Evolutionary conservation across 2,888 invertebrate genomes (phyloP).

Genomic region (Drosophila conformis): DNA sequence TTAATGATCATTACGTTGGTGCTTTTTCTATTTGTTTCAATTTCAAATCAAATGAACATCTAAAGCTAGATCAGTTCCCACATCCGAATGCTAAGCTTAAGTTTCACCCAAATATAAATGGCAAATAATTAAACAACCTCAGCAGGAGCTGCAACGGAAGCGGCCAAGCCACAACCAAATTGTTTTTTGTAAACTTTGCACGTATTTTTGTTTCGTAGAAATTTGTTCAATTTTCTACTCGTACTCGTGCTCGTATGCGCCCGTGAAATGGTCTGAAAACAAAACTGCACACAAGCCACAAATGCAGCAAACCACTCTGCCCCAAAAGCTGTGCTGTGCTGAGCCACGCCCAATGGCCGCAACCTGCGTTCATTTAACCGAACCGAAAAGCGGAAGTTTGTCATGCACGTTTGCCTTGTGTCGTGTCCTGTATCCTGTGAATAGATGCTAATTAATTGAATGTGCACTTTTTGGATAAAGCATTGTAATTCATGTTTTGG

Average conservation of each 20-base stretch:
- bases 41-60: not conserved
- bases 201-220: constrained; percentile 69
- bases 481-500: constrained; percentile 17
- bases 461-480: constrained; percentile 20
- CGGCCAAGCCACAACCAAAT: constrained; percentile 54
- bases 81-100: constrained; percentile 21
- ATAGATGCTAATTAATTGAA: constrained; percentile 75
- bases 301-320: constrained; percentile 40
- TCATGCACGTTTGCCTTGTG: constrained; percentile 60
- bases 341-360: constrained; percentile 44
- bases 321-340: constrained; percentile 16
- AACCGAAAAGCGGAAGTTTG: constrained; percentile 68
- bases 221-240: constrained; percentile 48
- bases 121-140: constrained; percentile 70
- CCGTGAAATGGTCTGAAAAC: constrained; percentile 73
- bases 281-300: constrained; percentile 60
- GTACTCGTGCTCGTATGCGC: constrained; percentile 26
- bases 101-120: constrained; percentile 33
- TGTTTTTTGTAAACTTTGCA: constrained; percentile 76
- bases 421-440: constrained; percentile 45
- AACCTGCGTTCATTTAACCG: constrained; percentile 64
- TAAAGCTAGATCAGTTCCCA: constrained; percentile 1
- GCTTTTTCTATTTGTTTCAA: not conserved
- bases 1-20: not conserved
- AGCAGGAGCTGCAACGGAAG: constrained; percentile 39